Evolutionary conservation across 2,113 vertebrate species (phyloP).

Genomic region (Pelobates fuscus): DNA sequence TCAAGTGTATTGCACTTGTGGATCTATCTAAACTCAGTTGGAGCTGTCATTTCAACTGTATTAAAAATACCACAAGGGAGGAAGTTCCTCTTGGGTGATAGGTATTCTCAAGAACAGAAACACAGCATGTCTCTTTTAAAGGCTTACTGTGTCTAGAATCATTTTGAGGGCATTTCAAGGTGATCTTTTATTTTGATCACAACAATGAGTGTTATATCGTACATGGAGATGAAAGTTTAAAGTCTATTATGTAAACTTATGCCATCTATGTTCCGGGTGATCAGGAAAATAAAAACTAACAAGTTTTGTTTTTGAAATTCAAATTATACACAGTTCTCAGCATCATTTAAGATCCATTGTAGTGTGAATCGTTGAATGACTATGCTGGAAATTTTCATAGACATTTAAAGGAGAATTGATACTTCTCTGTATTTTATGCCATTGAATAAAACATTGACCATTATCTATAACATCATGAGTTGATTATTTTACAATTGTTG

Average conservation of each 20-base stretch:
- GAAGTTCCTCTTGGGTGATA: neutral
- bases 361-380: no score
- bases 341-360: no score
- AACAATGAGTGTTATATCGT: neutral
- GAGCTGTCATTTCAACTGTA: neutral
- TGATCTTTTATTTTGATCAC: neutral
- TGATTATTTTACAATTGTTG: no score
- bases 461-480: no score
- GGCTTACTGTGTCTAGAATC: neutral
- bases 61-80: slow-evolving; percentile 8
- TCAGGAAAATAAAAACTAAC: neutral
- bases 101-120: neutral
- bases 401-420: no score
- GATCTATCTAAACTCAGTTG: neutral
- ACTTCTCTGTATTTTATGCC: no score
- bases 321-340: no score
- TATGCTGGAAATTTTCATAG: neutral
- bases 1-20: neutral
- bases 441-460: no score
- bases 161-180: slow-evolving; percentile 1
- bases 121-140: neutral
- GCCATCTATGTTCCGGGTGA: neutral
- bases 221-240: neutral
- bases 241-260: neutral
- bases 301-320: no score